phyloP scores from a whole-genome alignment of 2,113 vertebrate genomes.

The Anarhynchus alexandrinus region DNA sequence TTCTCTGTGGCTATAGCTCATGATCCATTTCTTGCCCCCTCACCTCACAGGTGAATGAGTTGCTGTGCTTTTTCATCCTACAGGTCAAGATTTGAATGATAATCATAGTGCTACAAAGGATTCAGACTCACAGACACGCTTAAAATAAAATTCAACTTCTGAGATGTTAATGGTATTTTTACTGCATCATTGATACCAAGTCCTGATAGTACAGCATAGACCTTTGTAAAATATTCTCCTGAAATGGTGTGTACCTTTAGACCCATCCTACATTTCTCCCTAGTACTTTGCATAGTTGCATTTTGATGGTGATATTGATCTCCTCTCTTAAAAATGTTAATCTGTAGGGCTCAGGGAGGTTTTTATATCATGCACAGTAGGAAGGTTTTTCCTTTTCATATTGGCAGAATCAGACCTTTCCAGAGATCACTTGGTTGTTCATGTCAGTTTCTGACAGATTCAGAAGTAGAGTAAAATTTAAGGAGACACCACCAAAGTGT shows the following conservation, averaged over 20 bases:
- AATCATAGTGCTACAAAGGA: too few relatives aligned
- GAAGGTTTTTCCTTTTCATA: neutral
- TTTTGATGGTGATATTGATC: neutral
- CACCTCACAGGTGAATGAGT: too few relatives aligned
- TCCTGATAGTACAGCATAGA: neutral
- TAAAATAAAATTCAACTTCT: neutral
- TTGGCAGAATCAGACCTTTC: neutral
- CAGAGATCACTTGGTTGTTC: neutral
- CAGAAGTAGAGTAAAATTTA: neutral
- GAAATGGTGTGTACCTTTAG: neutral
- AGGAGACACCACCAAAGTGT: neutral
- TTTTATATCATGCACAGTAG: neutral
- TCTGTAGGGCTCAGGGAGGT: neutral
- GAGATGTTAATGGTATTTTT: neutral
- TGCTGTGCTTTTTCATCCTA: too few relatives aligned
- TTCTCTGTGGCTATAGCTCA: too few relatives aligned
- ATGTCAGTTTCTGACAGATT: neutral
- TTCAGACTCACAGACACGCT: fast-evolving
- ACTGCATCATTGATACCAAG: neutral
- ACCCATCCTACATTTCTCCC: neutral
- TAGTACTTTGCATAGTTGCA: neutral
- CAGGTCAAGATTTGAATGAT: too few relatives aligned
- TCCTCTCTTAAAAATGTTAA: neutral
- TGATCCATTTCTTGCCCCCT: too few relatives aligned
- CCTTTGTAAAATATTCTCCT: neutral